Evolutionary conservation across 2,113 vertebrate species (phyloP).

Genomic region (Hystrix brachyura): DNA sequence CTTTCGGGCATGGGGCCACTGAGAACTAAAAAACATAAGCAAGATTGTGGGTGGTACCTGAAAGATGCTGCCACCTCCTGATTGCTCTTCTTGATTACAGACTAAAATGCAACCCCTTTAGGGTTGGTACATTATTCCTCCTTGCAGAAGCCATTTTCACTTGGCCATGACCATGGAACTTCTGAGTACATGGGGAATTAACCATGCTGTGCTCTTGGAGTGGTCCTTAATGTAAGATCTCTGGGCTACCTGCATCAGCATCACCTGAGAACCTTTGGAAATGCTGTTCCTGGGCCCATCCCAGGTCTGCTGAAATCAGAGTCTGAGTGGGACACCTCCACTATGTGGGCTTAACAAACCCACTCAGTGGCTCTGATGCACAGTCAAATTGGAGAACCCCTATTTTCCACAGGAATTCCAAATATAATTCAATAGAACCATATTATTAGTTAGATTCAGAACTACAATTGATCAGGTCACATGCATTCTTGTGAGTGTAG

Average conservation of each 20-base stretch:
- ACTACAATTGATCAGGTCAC: background rate
- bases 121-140: background rate
- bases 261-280: background rate
- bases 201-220: background rate
- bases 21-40: constrained; percentile 3
- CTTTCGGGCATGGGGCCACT: background rate
- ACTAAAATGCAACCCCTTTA: background rate
- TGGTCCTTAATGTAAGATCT: background rate
- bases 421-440: constrained; percentile 17
- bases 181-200: background rate
- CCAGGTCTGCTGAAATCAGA: background rate
- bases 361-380: background rate
- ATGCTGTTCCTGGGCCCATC: background rate
- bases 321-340: background rate
- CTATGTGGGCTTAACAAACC: background rate
- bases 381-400: background rate
- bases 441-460: constrained; percentile 27
- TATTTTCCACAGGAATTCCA: background rate
- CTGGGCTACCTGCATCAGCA: background rate
- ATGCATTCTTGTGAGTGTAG: background rate
- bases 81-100: background rate
- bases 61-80: background rate
- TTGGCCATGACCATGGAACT: background rate
- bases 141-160: background rate
- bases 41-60: background rate